Evolutionary conservation across 2,113 vertebrate species (phyloP), one percentile per base, ranked within the genome.

Genomic region (Phalacrocorax aristotelis): DNA sequence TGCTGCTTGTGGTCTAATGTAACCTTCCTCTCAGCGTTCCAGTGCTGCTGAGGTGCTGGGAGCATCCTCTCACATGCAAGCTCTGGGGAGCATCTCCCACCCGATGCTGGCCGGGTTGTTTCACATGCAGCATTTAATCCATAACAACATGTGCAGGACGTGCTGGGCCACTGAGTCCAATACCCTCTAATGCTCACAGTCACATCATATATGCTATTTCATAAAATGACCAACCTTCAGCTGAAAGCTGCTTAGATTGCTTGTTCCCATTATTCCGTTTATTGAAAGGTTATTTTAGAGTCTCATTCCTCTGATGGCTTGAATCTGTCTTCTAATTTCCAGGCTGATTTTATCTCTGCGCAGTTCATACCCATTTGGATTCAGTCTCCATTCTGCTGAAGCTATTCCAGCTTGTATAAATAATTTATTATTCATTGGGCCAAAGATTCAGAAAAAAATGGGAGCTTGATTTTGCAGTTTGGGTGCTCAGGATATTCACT

Each of bases 261-360:
- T 96, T 94, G 93, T 95, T 89, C 92, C 82, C 78, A 93, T 94
- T 95, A 95, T 90, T 70, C 44, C 10, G 0, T 94, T 96, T 94
- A 93, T 76, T 60, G n/a, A 95, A 96, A 94, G 84, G 90, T 85
- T 94, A 93, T 89, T 96, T 96, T 69, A 93, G 66, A 96, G 78
- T 83, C 78, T 85, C 87, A 91, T 93, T 94, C 78, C 74, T 96
- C 32, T 95, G 93, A 95, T 93, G 84, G 70, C 62, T 91, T 85
- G 84, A 94, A 87, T 94, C 66, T 76, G 54, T 91, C 93, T 90
- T 93, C 66, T 93, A 83, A 96, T 94, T 96, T 96, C 87, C 74
- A 85, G 57, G 75, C 40, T 94, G 62, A 77, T 87, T 96, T 95
- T 94, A 91, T 93, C 54, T 93, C 83, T 79, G 26, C 78, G 78